These are phyloP conservation scores for Coreoperca whiteheadi DNA, from an alignment of 2,113 vertebrate genomes.

Conservation along the genomic window DNA sequence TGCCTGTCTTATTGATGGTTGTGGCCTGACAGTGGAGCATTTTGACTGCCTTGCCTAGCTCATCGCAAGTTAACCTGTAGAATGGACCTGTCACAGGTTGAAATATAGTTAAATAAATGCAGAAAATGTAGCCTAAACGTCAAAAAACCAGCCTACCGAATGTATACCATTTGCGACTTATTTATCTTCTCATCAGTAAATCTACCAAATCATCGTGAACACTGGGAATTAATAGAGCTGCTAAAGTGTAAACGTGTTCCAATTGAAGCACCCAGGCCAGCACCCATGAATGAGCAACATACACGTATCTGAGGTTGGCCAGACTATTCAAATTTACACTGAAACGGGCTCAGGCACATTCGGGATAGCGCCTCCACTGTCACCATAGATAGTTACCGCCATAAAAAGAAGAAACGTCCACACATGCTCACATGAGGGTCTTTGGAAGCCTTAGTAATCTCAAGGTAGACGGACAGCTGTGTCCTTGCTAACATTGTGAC, in stretches of 20 bases:
- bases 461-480: not conserved
- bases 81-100: not conserved
- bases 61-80: not conserved
- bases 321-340: not conserved
- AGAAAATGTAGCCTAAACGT: not conserved
- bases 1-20: conserved; percentile 28
- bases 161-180: not conserved
- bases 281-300: not conserved
- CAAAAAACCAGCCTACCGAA: not conserved
- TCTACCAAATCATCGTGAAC: not conserved
- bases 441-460: not conserved
- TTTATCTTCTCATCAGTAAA: not conserved
- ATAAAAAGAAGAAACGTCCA: not conserved
- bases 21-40: conserved; percentile 17
- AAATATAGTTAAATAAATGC: not conserved
- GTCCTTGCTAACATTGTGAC: conserved; percentile 5
- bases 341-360: not conserved
- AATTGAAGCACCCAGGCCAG: not conserved
- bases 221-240: too few species aligned
- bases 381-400: not conserved
- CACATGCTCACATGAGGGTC: too few species aligned
- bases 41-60: conserved; percentile 18
- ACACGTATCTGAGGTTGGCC: not conserved
- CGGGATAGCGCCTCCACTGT: not conserved
- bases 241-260: not conserved